Base-by-base conservation (phyloP, 2,888 invertebrate species). In the Lepidochrysops patricia region DNA sequence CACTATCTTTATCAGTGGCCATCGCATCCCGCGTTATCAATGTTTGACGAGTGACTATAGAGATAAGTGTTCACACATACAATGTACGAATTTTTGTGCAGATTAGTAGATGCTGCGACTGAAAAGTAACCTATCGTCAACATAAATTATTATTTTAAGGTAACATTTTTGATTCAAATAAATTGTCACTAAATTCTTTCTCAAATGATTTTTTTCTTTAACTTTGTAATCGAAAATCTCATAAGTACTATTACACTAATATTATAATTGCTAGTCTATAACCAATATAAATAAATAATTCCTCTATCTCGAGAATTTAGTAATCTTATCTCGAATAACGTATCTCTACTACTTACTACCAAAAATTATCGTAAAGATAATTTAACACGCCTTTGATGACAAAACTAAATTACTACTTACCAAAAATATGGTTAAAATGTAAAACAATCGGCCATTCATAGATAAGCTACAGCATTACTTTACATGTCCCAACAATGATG, bases 11-110 rank as follows among this genome's bases (percentile, higher is more conserved):
- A 85, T 85, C 85, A 61, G 67, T 71, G 70, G 69, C 74, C 76
- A 82, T 83, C 82, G 78, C 78, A 79, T 78, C 72, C 71, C 71
- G 68, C 65, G 69, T 75, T 82, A 82, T 83, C 81, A 74, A 69
- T 60, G 61, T 71, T 64, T 76, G 76, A 72, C 77, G 69, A 66
- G 69, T 65, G 71, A 68, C 70, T 71, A 72, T 67, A 71, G 19
- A 75, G 82, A 82, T 82, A 80, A 75, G 62, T 69, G 70, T 71
- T 68, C 62, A 77, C 15, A 59, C 35, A 77, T 25, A 59, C 35
- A 54, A 80, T 78, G 79, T 71, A 63, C 64, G 35, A 65, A 64
- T 64, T 62, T 60, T 62, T 61, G 32, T 43, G 34, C 54, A 63
- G 57, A 57, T 63, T 61, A 58, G 13, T 4, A 60, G 62, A 66